These are phyloP conservation scores for Pollenia angustigena DNA, from an alignment of 2,888 invertebrate genomes.

Conservation along the genomic window DNA sequence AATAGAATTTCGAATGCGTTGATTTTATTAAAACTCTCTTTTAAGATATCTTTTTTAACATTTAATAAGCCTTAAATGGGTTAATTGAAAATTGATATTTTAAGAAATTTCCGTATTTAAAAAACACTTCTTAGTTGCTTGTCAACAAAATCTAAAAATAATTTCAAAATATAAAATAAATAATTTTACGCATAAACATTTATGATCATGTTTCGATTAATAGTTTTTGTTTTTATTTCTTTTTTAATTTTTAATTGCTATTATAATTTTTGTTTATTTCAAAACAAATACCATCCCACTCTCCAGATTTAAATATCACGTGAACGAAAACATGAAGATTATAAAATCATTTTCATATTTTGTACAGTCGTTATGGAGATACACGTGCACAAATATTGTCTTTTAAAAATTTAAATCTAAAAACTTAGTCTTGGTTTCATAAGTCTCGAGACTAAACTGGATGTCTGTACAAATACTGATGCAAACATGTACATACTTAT, in stretches of 20 bases:
- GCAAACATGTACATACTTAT: background rate
- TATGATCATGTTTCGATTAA: too few relatives aligned
- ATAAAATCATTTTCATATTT: background rate
- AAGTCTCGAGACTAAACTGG: slow-evolving; percentile 61
- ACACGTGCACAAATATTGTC: slow-evolving; percentile 55
- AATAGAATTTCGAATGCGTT: too few relatives aligned
- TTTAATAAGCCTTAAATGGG: too few relatives aligned
- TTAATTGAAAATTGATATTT: background rate
- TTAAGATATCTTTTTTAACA: too few relatives aligned
- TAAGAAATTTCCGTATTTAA: background rate
- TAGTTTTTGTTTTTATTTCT: background rate
- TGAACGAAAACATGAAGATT: slow-evolving; percentile 46
- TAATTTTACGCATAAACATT: too few relatives aligned
- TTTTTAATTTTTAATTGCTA: background rate
- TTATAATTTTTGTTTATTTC: slow-evolving; percentile 1
- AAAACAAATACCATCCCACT: slow-evolving; percentile 26
- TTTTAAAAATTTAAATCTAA: slow-evolving; percentile 14
- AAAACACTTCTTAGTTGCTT: background rate
- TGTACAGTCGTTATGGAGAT: slow-evolving; percentile 41
- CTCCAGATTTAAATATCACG: slow-evolving; percentile 32
- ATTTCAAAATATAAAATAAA: background rate
- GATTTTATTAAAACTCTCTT: too few relatives aligned
- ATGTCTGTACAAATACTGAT: background rate
- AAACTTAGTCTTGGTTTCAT: background rate
- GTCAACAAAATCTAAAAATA: slow-evolving; percentile 21